Evolutionary conservation across 2,888 invertebrate genomes (phyloP), one percentile per base, ranked within the genome.

Genomic region (Suillia variegata): DNA sequence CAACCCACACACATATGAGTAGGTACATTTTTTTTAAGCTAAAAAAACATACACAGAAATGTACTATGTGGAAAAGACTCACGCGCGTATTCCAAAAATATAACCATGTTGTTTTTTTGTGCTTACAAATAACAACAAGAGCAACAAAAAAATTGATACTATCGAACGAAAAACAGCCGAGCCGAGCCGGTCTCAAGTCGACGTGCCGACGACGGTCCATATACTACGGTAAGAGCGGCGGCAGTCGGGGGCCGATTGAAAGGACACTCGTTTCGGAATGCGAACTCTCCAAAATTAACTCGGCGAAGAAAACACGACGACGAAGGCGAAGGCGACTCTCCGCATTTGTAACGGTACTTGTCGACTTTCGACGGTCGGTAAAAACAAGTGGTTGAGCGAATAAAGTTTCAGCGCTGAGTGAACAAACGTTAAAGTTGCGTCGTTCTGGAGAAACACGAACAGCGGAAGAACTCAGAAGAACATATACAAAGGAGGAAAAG

Each of bases 311-410:
- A n/a, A n/a, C n/a, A n/a, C n/a, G n/a, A n/a, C n/a, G n/a, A n/a
- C n/a, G n/a, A n/a, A n/a, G n/a, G n/a, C n/a, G n/a, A n/a, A n/a
- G n/a, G n/a, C n/a, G 18, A 45, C 45, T 5, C 45, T 45, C 45
- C 18, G 18, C 45, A 59, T 31, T 57, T 42, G 15, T 33, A 24
- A 17, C 22, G 33, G 34, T 13, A 26, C 34, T n/a, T n/a, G n/a
- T n/a, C n/a, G n/a, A n/a, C n/a, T n/a, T n/a, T n/a, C n/a, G n/a
- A n/a, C n/a, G n/a, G n/a, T 45, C 66, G 66, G 66, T 72, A 67
- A 74, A 78, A 78, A 78, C 77, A 78, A 78, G 77, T 78, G 79
- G 77, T 78, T 78, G 78, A 75, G 69, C 73, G 62, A 64, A 60
- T 67, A 64, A 64, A 57, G 56, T 58, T 62, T 68, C 65, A 75